Evolutionary conservation across 2,888 invertebrate species (phyloP), one percentile per base, ranked within the genome.

Genomic region (Serripes groenlandicus): DNA sequence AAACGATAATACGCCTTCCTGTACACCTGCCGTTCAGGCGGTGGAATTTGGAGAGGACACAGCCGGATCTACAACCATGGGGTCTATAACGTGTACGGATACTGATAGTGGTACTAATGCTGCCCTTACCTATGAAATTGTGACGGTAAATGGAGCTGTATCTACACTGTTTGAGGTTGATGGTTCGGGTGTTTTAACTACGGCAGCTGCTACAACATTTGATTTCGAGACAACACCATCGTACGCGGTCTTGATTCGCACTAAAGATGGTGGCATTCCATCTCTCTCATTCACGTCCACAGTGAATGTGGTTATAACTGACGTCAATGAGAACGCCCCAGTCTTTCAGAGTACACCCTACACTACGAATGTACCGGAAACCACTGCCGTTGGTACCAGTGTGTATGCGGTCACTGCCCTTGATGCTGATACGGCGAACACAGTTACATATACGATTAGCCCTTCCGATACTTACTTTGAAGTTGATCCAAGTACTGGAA

Each of bases 1-100:
- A 64, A 99, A 99, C 95, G 98, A 91, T 62, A 89, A 92, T 64
- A 75, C 73, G 15, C 92, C 92, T 3, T 70, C 81, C 9, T 92
- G 91, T 78, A 81, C 78, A 11, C 84, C 83, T 4, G 72, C 82
- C 1, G 73, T 89, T 0, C 90, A 90, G 62, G 78, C 87, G 0
- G 84, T 91, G 9, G 77, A 68, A 18, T 87, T 83, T 34, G 42
- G 72, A 15, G 91, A 91, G 78, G 75, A 79, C 49, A 75, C 75
- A 15, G 58, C 80, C 32, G 71, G 84, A 5, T 86, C 83, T 0
- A 80, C 83, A 9, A 73, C 68, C 3, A 60, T 91, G 9, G 85
- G 85, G 0, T 68, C 79, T 37, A 82, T 91, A 9, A 72, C 75
- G 2, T 90, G 91, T 62, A 79, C 79, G n/a, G 92, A 92, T 73